A percentile compares a stretch with the other conserved stretches of the same genome.
Conservation (phyloP, 2,797 vertebrate species). For the Adrianichthys oophorus region DNA sequence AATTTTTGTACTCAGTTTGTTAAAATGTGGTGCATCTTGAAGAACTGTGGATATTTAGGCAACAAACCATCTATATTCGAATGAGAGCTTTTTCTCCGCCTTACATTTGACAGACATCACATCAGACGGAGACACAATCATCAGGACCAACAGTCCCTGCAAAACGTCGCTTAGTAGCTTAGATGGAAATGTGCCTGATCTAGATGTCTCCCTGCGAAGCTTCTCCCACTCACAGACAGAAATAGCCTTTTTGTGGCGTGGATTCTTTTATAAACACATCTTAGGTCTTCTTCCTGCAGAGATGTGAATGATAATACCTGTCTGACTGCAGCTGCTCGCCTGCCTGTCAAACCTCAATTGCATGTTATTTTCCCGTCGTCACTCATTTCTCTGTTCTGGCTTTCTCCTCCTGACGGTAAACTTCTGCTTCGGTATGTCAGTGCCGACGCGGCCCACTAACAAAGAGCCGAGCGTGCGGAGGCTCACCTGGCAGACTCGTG, state of each 20-base stretch:
- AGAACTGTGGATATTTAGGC: too few relatives aligned
- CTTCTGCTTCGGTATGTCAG: neutral
- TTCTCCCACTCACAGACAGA: constrained; percentile 25
- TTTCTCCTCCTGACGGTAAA: constrained; percentile 16
- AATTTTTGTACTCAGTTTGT: too few relatives aligned
- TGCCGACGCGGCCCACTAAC: neutral
- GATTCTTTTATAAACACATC: constrained; percentile 15
- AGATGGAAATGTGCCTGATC: constrained; percentile 46
- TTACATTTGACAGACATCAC: neutral
- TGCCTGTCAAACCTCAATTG: constrained; percentile 4
- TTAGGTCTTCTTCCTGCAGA: constrained; percentile 3
- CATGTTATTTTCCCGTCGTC: neutral
- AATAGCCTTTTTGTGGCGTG: constrained; percentile 23
- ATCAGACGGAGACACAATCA: constrained; percentile 6
- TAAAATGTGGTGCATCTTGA: too few relatives aligned
- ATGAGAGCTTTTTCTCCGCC: too few relatives aligned
- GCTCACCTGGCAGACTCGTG: constrained; percentile 82
- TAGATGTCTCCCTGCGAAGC: constrained; percentile 28
- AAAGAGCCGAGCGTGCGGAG: too few relatives aligned
- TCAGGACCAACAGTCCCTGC: neutral
- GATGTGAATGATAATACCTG: constrained; percentile 41
- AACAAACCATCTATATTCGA: too few relatives aligned
- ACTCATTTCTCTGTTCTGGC: neutral
- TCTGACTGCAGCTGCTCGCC: constrained; percentile 30
- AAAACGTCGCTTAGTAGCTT: constrained; percentile 48